These are phyloP conservation scores for Vireo griseus DNA, from an alignment of 2,797 vertebrate genomes.

Conservation along the genomic window DNA sequence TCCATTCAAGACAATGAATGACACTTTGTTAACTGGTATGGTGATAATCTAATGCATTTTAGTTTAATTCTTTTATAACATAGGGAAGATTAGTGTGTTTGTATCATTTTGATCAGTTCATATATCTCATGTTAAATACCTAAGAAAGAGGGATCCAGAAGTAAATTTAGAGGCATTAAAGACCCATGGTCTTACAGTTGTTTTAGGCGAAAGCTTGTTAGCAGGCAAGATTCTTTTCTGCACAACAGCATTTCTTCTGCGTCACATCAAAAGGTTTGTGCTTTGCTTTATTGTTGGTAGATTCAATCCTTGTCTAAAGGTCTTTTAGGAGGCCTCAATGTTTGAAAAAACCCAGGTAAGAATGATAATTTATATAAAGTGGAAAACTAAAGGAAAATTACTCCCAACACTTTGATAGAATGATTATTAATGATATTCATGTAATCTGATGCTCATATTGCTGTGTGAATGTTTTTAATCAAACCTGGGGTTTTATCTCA, in stretches of 20 bases:
- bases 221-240: not conserved
- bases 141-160: not conserved
- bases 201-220: not conserved
- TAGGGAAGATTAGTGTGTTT: not conserved
- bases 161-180: not conserved
- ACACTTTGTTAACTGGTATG: not conserved
- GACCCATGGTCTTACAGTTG: not conserved
- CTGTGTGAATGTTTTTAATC: slow-evolving; percentile 61
- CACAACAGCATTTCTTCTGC: not conserved
- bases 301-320: not conserved
- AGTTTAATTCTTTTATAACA: not conserved
- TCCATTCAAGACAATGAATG: not conserved
- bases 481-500: not conserved
- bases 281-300: not conserved
- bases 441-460: slow-evolving; percentile 36
- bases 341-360: not conserved
- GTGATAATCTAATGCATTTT: not conserved
- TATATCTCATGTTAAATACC: not conserved
- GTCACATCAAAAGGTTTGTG: not conserved
- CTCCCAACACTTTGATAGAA: not conserved
- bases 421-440: not conserved
- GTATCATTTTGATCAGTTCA: not conserved
- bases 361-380: not conserved
- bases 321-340: not conserved
- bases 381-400: not conserved